These are phyloP conservation scores for Nomada hirtipes DNA, from an alignment of 2,888 invertebrate genomes.

Conservation along the genomic window DNA sequence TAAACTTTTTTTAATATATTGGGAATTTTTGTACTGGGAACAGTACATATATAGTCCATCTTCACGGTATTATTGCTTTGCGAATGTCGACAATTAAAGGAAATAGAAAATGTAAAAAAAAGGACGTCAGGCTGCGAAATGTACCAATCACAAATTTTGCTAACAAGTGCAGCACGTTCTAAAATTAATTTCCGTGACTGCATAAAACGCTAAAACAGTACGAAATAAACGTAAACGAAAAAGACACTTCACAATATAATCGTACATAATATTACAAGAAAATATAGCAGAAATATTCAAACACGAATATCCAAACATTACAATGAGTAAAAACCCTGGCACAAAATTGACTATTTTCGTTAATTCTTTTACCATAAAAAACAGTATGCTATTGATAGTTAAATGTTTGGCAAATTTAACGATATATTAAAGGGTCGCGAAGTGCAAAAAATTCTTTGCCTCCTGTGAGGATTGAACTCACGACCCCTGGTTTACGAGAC, in stretches of 20 bases:
- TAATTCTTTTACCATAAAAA: background rate
- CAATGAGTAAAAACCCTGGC: no score
- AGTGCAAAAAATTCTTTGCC: constrained; percentile 62
- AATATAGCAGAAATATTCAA: background rate
- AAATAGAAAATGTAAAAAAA: background rate
- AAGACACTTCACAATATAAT: background rate
- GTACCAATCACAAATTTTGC: background rate
- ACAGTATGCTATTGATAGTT: background rate
- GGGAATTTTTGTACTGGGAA: no score
- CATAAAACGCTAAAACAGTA: background rate
- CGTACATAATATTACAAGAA: no score
- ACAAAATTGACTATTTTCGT: no score
- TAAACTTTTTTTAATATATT: no score
- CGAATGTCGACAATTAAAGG: background rate
- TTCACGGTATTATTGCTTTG: background rate
- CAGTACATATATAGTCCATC: background rate
- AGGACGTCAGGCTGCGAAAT: background rate
- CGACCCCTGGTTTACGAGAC: constrained; percentile 71
- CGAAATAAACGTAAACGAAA: background rate
- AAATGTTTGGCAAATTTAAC: background rate
- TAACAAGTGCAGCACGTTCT: no score
- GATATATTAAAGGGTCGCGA: constrained; percentile 14
- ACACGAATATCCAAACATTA: no score
- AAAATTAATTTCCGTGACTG: background rate
- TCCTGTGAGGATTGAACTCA: constrained; percentile 72